These are phyloP conservation scores for Sinocyclocheilus maitianheensis DNA, from an alignment of 2,113 vertebrate genomes.

Conservation along the genomic window DNA sequence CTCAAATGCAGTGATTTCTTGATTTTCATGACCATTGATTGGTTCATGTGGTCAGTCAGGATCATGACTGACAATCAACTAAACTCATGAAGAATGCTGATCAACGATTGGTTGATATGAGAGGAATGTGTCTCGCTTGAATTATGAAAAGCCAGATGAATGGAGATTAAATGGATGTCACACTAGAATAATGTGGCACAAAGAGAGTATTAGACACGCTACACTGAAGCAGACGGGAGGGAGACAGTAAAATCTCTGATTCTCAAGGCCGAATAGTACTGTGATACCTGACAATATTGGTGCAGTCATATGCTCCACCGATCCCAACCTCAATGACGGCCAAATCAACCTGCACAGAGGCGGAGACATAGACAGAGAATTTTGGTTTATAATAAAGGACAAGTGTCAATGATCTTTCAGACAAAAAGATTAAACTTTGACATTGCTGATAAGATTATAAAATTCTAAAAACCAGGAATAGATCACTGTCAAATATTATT, in stretches of 20 bases:
- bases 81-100: background rate
- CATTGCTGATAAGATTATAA: background rate
- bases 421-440: background rate
- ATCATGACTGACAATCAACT: background rate
- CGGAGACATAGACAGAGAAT: background rate
- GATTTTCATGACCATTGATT: background rate
- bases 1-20: background rate
- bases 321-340: slow-evolving; percentile 95
- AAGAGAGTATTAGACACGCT: background rate
- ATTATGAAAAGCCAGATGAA: background rate
- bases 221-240: background rate
- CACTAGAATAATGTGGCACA: background rate
- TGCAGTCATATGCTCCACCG: slow-evolving; percentile 92
- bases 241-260: background rate
- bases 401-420: background rate
- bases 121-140: background rate
- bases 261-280: background rate
- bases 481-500: background rate
- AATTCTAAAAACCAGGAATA: background rate
- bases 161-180: background rate
- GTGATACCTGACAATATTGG: slow-evolving; percentile 89
- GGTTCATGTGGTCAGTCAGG: background rate
- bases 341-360: slow-evolving; percentile 80
- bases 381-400: background rate
- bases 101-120: background rate